phyloP scores from a whole-genome alignment of 2,888 invertebrate species.

The Acrobasis consociella region DNA sequence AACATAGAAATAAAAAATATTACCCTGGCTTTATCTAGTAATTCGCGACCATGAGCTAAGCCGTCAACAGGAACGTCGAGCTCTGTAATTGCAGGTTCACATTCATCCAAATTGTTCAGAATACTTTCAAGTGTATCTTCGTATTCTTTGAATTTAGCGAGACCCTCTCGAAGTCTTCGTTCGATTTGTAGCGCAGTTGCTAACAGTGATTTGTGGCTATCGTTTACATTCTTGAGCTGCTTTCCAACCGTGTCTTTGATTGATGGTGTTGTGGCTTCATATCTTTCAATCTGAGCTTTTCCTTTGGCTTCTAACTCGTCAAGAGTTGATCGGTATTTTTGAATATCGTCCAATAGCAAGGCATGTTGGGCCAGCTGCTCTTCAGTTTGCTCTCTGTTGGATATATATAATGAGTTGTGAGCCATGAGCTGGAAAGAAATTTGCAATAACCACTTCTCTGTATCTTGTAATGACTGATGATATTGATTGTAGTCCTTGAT shows the following conservation, averaged over 20 bases:
- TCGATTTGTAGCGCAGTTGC: slow-evolving; percentile 96
- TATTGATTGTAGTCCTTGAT: slow-evolving; percentile 93
- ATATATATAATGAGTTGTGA: slow-evolving; percentile 96
- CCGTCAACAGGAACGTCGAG: slow-evolving; percentile 89
- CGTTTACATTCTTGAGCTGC: slow-evolving; percentile 94
- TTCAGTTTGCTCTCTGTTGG: slow-evolving; percentile 94
- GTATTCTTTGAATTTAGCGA: slow-evolving; percentile 96
- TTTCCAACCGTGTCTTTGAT: slow-evolving; percentile 91
- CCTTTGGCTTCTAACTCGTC: slow-evolving; percentile 93
- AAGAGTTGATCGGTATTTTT: slow-evolving; percentile 90
- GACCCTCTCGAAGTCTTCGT: slow-evolving; percentile 92
- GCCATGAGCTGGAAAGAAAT: slow-evolving; percentile 98
- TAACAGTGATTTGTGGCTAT: slow-evolving; percentile 94
- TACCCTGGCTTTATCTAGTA: slow-evolving; percentile 90
- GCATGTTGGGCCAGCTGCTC: slow-evolving; percentile 96
- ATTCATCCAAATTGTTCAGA: slow-evolving; percentile 89
- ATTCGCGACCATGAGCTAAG: slow-evolving; percentile 87
- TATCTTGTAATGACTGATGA: slow-evolving; percentile 94
- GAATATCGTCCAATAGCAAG: slow-evolving; percentile 88
- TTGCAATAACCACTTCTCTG: slow-evolving; percentile 97
- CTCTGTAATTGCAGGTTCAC: slow-evolving; percentile 90
- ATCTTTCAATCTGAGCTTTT: slow-evolving; percentile 91
- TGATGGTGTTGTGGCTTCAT: slow-evolving; percentile 86
- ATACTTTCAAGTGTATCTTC: slow-evolving; percentile 95
- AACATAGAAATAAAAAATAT: slow-evolving; percentile 41